Base-by-base conservation (phyloP, 92 coral and sea anemone species). In the Micromussa lordhowensis region DNA sequence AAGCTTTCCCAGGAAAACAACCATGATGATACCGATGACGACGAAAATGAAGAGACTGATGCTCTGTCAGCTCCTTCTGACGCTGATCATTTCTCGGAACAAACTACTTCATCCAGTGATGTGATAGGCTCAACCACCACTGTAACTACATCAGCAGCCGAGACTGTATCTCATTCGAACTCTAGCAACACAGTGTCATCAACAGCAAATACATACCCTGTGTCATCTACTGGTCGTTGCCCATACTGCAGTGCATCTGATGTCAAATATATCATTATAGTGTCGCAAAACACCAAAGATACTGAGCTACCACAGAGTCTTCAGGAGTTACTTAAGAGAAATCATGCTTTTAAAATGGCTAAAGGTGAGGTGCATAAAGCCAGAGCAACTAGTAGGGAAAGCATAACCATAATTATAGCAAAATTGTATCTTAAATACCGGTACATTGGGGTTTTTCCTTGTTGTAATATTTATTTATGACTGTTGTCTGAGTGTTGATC, bases 321-420 rank as follows among this genome's bases (percentile, higher is more conserved):
- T 4, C 94, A 92, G 59, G 84, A 82, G 59, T 84, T 97, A 9
- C 85, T 97, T 83, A 92, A 89, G 73, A 86, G 90, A 48, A 95
- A 91, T 19, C 94, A 94, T 57, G 99, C 99, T 85, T 97, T 97
- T 91, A 97, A 97, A 87, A 97, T 97, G 99, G 99, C 98, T 11
- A 97, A 97, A 95, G 99, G 99, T 97, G 85, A 94, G 93, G 77
- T 51, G 68, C 30, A 76, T 26, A 77, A 76, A 49, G 77, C 36
- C 44, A 86, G 36, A 14, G 21, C 78, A 86, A 18, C 64, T 75
- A 73, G 68, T 30, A 49, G 61, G 61, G 66, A n/a, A 2, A 53
- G 82, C 24, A 13, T 53, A 49, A 15, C 16, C 40, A 4, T 61
- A 15, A 13, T 9, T 44, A 8, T 44, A 75, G 9, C 71, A 26